Conservation (phyloP, 1,140 invertebrate genomes). For the Ceratina calcarata region DNA sequence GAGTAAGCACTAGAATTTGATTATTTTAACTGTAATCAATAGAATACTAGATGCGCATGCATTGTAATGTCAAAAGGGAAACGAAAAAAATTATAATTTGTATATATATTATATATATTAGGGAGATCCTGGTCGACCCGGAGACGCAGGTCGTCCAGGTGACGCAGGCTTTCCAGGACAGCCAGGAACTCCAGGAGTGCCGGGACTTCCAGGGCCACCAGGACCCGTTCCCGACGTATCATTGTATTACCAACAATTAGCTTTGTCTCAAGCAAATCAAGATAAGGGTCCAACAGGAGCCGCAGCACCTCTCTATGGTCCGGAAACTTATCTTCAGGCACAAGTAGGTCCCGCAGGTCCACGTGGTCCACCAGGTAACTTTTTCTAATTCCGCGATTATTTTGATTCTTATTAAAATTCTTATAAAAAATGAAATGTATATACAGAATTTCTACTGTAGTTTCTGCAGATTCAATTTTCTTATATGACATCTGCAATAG, state of each 20-base stretch:
- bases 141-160: conserved; percentile 83
- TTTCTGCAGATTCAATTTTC: too few relatives aligned
- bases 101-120: conserved; percentile 19
- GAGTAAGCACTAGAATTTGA: conserved; percentile 45
- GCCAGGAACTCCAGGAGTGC: conserved; percentile 84
- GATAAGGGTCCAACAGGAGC: conserved; percentile 87
- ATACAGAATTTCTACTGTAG: too few relatives aligned
- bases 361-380: conserved; percentile 85
- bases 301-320: conserved; percentile 73
- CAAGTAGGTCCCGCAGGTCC: conserved; percentile 88
- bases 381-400: conserved; percentile 7
- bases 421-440: too few relatives aligned
- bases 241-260: conserved; percentile 84
- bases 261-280: conserved; percentile 83
- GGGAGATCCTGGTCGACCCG: conserved; percentile 82
- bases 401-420: not conserved
- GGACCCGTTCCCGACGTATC: conserved; percentile 88
- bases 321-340: conserved; percentile 87
- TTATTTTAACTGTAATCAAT: not conserved
- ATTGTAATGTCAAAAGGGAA: not conserved
- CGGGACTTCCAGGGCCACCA: conserved; percentile 86
- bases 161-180: conserved; percentile 82
- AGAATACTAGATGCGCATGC: too few relatives aligned
- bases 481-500: conserved; percentile 61
- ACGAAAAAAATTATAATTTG: not conserved